Percentiles rank a stretch among this genome's conserved stretches.
Conservation (phyloP, 2,888 invertebrate species). For the Cyclophora albipunctata region DNA sequence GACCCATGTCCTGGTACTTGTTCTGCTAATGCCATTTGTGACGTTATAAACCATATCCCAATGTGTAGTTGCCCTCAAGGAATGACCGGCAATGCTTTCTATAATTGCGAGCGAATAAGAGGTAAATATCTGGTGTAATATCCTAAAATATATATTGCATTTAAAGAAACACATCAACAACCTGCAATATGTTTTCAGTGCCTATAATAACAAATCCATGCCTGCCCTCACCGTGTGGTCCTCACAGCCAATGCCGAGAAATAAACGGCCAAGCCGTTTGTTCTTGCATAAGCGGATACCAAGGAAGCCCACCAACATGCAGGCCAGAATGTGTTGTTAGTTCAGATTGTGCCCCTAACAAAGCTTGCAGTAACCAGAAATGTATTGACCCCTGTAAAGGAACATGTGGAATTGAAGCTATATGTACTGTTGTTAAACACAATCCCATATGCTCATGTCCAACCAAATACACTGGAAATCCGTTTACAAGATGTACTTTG, state of each 20-base stretch:
- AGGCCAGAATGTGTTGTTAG: constrained; percentile 86
- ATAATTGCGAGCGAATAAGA: constrained; percentile 74
- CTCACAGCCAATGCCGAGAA: constrained; percentile 81
- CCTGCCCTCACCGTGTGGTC: constrained; percentile 83
- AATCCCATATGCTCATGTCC: constrained; percentile 85
- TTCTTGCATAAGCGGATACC: constrained; percentile 80
- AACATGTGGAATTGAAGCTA: constrained; percentile 83
- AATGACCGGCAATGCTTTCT: constrained; percentile 81
- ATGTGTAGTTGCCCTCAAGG: constrained; percentile 82
- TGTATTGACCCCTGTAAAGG: constrained; percentile 84
- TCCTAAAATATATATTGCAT: too few species aligned
- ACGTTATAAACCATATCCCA: constrained; percentile 82
- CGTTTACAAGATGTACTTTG: constrained; percentile 80
- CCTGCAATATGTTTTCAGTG: constrained; percentile 31
- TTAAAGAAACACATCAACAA: too few species aligned
- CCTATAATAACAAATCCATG: constrained; percentile 77
- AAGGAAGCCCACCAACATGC: constrained; percentile 84
- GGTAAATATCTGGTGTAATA: constrained; percentile 28
- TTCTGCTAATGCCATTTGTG: constrained; percentile 80
- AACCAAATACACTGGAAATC: constrained; percentile 81
- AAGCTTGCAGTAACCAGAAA: constrained; percentile 84
- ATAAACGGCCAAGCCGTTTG: constrained; percentile 82
- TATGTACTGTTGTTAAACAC: constrained; percentile 84
- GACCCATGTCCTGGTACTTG: constrained; percentile 84
- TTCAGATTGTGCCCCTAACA: constrained; percentile 82